These are phyloP conservation scores for Phalacrocorax brasilianus DNA, from an alignment of 2,113 vertebrate genomes.

Conservation along the genomic window DNA sequence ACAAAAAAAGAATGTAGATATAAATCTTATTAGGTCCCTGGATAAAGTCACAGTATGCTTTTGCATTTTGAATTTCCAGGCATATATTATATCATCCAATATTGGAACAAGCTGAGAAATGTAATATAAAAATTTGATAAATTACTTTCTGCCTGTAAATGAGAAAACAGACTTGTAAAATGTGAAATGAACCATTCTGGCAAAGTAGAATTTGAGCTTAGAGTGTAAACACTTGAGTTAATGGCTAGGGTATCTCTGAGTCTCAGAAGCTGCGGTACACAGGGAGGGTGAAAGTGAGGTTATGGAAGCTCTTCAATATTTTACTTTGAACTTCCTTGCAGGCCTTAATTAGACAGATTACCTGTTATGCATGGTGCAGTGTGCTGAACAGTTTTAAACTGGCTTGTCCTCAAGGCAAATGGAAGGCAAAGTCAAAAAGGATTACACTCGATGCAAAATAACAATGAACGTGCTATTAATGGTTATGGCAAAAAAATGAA, in stretches of 20 bases:
- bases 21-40: slow-evolving; percentile 77
- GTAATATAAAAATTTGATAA: slow-evolving; percentile 79
- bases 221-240: slow-evolving; percentile 85
- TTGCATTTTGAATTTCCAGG: slow-evolving; percentile 67
- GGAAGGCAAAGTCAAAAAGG: slow-evolving; percentile 89
- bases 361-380: slow-evolving; percentile 91
- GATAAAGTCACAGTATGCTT: slow-evolving; percentile 66
- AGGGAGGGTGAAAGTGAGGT: slow-evolving; percentile 93
- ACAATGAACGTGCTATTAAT: slow-evolving; percentile 80
- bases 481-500: slow-evolving; percentile 66
- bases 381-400: slow-evolving; percentile 87
- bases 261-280: slow-evolving; percentile 81
- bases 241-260: slow-evolving; percentile 79
- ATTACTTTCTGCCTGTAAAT: slow-evolving; percentile 77
- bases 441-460: slow-evolving; percentile 87
- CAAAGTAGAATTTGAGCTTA: slow-evolving; percentile 81
- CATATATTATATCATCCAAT: slow-evolving; percentile 69
- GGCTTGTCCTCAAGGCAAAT: slow-evolving; percentile 91
- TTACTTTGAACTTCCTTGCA: slow-evolving; percentile 88
- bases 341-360: slow-evolving; percentile 98
- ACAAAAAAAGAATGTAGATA: slow-evolving; percentile 61
- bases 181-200: slow-evolving; percentile 82
- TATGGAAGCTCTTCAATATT: slow-evolving; percentile 90
- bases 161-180: slow-evolving; percentile 82
- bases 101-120: slow-evolving; percentile 74